Evolutionary conservation across 2,888 invertebrate species (phyloP).

Genomic region (Bhutanitis thaidina): DNA sequence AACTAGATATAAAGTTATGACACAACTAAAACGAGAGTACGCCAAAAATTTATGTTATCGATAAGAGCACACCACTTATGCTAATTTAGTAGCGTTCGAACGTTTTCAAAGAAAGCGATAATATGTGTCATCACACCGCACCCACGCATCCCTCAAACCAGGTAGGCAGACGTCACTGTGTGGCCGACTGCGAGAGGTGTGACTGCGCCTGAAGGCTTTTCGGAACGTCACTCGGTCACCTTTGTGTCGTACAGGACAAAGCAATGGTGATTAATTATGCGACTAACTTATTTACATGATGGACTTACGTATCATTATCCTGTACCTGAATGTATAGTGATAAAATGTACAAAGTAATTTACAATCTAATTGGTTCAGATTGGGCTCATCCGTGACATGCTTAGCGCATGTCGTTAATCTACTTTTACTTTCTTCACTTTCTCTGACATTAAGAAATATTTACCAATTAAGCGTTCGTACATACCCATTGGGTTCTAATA

Average conservation of each 20-base stretch:
- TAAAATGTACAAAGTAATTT: slow-evolving; percentile 9
- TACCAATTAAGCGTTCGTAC: slow-evolving; percentile 16
- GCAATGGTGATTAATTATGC: neutral
- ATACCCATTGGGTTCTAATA: neutral
- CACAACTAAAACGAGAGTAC: too few relatives aligned
- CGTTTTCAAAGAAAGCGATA: slow-evolving; percentile 4
- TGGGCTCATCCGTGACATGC: slow-evolving; percentile 18
- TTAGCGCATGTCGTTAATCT: slow-evolving; percentile 8
- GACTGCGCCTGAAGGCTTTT: slow-evolving; percentile 1
- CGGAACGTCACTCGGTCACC: neutral
- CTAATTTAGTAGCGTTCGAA: slow-evolving; percentile 11
- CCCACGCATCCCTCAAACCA: slow-evolving; percentile 1
- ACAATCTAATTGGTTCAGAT: slow-evolving; percentile 16
- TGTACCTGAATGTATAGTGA: neutral
- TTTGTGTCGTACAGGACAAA: slow-evolving; percentile 1
- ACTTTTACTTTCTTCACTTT: slow-evolving; percentile 21
- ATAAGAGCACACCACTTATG: slow-evolving; percentile 6
- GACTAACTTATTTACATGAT: neutral
- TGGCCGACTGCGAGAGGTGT: neutral
- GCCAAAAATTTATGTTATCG: too few relatives aligned
- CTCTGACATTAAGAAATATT: slow-evolving; percentile 18
- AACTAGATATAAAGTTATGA: too few relatives aligned
- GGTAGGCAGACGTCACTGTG: neutral
- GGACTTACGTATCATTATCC: neutral
- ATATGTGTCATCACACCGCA: neutral